These are phyloP conservation scores for Gnathonemus echidnorhynchus DNA, from an alignment of 2,113 vertebrate genomes.

Conservation along the genomic window DNA sequence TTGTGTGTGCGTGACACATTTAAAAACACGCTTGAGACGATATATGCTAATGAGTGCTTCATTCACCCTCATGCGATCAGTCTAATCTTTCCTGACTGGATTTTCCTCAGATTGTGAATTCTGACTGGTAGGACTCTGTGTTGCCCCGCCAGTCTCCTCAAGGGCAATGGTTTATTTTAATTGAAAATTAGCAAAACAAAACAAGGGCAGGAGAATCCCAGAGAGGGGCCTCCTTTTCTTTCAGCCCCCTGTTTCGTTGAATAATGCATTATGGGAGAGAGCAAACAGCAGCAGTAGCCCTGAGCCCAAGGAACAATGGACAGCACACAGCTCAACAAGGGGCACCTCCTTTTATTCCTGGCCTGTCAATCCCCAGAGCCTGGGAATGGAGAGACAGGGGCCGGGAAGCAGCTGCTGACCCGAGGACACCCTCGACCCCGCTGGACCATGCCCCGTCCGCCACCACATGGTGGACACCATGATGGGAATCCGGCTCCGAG, in stretches of 20 bases:
- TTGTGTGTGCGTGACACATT: neutral
- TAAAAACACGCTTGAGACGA: conserved; percentile 54
- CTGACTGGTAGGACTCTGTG: conserved; percentile 10
- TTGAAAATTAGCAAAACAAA: conserved; percentile 63
- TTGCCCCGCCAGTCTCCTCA: conserved; percentile 31
- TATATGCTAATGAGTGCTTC: conserved; percentile 60
- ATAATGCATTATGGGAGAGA: conserved; percentile 99
- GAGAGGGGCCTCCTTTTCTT: conserved; percentile 85
- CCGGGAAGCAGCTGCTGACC: conserved; percentile 95
- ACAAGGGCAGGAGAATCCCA: conserved; percentile 54
- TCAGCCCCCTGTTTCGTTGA: conserved; percentile 95
- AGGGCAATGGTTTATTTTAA: conserved; percentile 99
- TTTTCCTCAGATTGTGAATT: conserved; percentile 15
- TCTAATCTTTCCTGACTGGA: conserved; percentile 58
- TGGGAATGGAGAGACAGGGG: conserved; percentile 92
- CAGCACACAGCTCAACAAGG: conserved; percentile 86
- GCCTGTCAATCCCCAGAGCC: conserved; percentile 96
- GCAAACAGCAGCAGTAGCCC: conserved; percentile 98
- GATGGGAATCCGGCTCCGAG: neutral
- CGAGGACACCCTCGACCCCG: conserved; percentile 51
- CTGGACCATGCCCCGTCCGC: conserved; percentile 41
- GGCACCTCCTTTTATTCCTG: conserved; percentile 98
- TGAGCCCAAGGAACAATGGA: conserved; percentile 94
- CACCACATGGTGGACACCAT: conserved; percentile 45
- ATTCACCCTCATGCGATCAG: conserved; percentile 53